These are phyloP conservation scores for Drosophila insularis DNA, from an alignment of 1,140 invertebrate genomes.

Conservation along the genomic window DNA sequence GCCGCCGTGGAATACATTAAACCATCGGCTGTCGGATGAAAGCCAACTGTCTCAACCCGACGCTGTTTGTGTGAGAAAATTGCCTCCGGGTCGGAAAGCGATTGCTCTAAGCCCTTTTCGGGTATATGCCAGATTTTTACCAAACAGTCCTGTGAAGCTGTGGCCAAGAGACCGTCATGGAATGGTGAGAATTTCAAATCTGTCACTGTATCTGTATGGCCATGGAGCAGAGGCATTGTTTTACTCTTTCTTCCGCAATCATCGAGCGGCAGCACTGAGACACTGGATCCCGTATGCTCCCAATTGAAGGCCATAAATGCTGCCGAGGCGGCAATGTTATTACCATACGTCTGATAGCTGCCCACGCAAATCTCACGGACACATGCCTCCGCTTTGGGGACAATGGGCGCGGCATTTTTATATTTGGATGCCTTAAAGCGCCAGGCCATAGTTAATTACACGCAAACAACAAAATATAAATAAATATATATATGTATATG, in stretches of 20 bases:
- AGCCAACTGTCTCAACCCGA: slow-evolving; percentile 92
- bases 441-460: slow-evolving; percentile 89
- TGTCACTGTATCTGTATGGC: slow-evolving; percentile 94
- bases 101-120: slow-evolving; percentile 89
- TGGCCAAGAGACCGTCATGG: slow-evolving; percentile 94
- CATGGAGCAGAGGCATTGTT: slow-evolving; percentile 91
- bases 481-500: too few species aligned
- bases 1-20: slow-evolving; percentile 91
- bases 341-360: slow-evolving; percentile 95
- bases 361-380: slow-evolving; percentile 94
- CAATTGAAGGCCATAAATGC: slow-evolving; percentile 97
- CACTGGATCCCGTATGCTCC: slow-evolving; percentile 92
- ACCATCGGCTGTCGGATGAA: slow-evolving; percentile 93
- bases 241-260: slow-evolving; percentile 93
- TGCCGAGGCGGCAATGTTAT: slow-evolving; percentile 95
- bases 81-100: slow-evolving; percentile 90
- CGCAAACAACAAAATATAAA: too few species aligned
- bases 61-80: slow-evolving; percentile 91
- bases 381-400: slow-evolving; percentile 95
- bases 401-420: slow-evolving; percentile 97
- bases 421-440: slow-evolving; percentile 98
- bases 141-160: slow-evolving; percentile 94
- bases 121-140: slow-evolving; percentile 95
- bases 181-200: slow-evolving; percentile 97
- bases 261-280: slow-evolving; percentile 92